These are phyloP conservation scores for Coranthus polyacanthus DNA, from an alignment of 2,797 vertebrate species.

Conservation along the genomic window DNA sequence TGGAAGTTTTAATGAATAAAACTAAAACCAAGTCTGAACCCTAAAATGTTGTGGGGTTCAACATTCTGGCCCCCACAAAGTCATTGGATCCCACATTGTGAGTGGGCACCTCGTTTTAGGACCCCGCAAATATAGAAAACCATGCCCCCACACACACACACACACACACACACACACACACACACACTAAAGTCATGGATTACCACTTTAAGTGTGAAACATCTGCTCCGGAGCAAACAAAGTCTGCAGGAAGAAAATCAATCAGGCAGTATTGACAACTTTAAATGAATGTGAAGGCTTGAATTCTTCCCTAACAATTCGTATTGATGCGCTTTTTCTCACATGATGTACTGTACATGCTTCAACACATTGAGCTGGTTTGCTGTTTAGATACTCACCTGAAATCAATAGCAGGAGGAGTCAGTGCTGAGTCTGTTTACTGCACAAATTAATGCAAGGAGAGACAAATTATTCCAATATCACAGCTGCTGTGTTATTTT, in stretches of 20 bases:
- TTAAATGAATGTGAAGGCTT: slow-evolving; percentile 38
- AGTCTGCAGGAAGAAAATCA: slow-evolving; percentile 40
- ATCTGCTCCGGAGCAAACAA: slow-evolving; percentile 34
- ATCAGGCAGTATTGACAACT: slow-evolving; percentile 31
- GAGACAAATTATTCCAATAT: slow-evolving; percentile 26
- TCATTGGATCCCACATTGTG: no score
- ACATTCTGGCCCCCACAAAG: no score
- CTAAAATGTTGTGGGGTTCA: no score
- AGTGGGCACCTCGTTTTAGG: no score
- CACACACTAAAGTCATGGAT: no score
- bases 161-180: no score
- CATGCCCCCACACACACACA: no score
- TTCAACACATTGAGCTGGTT: background rate
- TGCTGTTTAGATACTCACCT: slow-evolving; percentile 32
- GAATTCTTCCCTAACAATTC: no score
- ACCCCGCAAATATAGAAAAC: no score
- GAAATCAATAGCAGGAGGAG: background rate
- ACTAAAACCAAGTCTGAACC: no score
- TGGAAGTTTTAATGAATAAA: no score
- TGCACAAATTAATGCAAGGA: slow-evolving; percentile 19
- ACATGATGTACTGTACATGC: slow-evolving; percentile 26
- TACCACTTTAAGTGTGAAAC: slow-evolving; percentile 27
- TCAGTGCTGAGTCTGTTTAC: slow-evolving; percentile 23
- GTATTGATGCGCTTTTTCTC: slow-evolving; percentile 21
- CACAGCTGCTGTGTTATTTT: slow-evolving; percentile 21